A percentile compares a stretch with the other conserved stretches of the same genome.
These are phyloP conservation scores for Arenaria interpres DNA, from an alignment of 2,113 vertebrate species.

Conservation along the genomic window DNA sequence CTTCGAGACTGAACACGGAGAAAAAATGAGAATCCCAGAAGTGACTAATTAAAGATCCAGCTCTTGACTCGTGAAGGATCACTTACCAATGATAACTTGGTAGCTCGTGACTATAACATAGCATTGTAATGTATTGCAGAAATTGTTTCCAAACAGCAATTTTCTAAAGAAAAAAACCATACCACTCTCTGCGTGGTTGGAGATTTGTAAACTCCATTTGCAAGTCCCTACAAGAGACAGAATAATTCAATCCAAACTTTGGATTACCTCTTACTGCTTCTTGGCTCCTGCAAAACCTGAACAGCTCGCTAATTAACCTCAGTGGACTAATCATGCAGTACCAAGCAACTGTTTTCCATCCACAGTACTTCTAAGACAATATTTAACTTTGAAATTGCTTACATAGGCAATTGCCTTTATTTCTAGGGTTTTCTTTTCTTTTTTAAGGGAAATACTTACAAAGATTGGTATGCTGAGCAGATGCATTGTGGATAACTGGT, in stretches of 20 bases:
- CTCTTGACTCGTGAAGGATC: not conserved
- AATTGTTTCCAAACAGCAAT: not conserved
- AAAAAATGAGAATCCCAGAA: not conserved
- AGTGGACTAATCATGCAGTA: not conserved
- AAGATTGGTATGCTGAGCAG: not conserved
- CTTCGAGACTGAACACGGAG: not conserved
- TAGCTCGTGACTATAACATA: not conserved
- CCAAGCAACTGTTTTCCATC: slow-evolving; percentile 40
- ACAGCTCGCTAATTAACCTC: slow-evolving; percentile 19
- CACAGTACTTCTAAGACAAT: not conserved
- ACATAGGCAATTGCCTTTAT: not conserved
- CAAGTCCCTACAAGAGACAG: slow-evolving; percentile 7
- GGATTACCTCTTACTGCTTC: slow-evolving; percentile 18
- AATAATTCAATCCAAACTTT: slow-evolving; percentile 24
- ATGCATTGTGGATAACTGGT: not conserved
- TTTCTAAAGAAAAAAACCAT: not conserved
- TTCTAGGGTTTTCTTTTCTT: slow-evolving; percentile 8
- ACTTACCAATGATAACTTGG: not conserved
- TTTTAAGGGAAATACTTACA: not conserved
- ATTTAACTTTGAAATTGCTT: slow-evolving; percentile 22
- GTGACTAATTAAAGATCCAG: not conserved
- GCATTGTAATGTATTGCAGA: not conserved
- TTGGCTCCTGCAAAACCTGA: slow-evolving; percentile 23
- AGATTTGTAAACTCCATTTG: slow-evolving; percentile 21
- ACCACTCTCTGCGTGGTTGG: not conserved